These are phyloP conservation scores for Acomys russatus DNA, from an alignment of 2,797 vertebrate species.

Conservation along the genomic window DNA sequence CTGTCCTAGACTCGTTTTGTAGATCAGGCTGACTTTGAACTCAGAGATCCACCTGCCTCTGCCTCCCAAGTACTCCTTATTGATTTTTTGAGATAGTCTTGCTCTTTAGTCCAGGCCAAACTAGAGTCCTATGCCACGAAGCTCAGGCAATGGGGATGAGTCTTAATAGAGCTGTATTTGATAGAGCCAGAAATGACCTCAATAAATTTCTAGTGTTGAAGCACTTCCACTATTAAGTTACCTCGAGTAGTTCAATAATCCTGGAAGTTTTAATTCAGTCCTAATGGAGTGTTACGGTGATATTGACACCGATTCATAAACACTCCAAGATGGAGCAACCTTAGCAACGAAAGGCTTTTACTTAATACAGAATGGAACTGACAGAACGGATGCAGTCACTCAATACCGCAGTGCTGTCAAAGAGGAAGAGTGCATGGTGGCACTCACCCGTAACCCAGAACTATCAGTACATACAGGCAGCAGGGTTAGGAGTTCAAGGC, in stretches of 20 bases:
- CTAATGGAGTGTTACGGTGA: conserved; percentile 57
- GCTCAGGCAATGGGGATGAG: not conserved
- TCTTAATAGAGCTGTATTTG: not conserved
- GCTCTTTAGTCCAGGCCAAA: not conserved
- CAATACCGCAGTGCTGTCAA: not conserved
- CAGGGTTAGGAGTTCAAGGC: not conserved
- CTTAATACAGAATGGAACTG: not conserved
- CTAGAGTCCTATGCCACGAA: not conserved
- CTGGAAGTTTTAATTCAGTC: conserved; percentile 61
- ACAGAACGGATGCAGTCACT: not conserved
- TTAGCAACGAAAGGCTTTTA: not conserved
- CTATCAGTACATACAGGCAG: not conserved
- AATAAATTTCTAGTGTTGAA: not conserved
- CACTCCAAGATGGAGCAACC: not conserved
- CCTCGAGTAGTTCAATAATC: not conserved
- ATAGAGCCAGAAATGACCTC: not conserved
- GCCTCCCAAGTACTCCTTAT: no score
- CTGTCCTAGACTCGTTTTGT: no score
- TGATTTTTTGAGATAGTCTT: not conserved
- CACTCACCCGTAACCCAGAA: not conserved
- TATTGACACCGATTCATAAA: conserved; percentile 11
- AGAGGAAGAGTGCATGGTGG: no score
- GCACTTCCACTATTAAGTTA: conserved; percentile 3
- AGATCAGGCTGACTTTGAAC: no score
- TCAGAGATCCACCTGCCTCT: no score